Evolutionary conservation across 1,140 invertebrate species (phyloP).

Genomic region (Grapholita molesta): DNA sequence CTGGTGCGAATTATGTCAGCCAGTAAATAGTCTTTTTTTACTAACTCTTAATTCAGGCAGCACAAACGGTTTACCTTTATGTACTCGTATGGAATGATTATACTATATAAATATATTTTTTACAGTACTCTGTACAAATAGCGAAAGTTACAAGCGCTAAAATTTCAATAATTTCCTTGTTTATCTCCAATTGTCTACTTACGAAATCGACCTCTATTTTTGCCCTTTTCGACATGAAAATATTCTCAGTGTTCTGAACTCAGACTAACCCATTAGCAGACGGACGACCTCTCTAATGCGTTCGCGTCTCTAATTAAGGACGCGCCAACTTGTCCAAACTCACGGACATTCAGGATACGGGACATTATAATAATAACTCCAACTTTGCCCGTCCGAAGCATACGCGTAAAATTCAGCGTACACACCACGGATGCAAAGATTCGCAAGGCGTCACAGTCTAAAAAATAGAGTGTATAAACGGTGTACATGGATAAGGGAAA

Average conservation of each 20-base stretch:
- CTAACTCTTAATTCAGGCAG: too few species aligned
- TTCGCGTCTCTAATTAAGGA: conserved; percentile 38
- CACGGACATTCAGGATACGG: conserved; percentile 31
- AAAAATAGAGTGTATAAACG: background rate
- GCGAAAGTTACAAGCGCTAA: too few species aligned
- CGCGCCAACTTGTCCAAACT: conserved; percentile 34
- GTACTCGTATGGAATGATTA: too few species aligned
- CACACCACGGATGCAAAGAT: conserved; percentile 20
- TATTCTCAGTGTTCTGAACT: background rate
- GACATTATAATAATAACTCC: conserved; percentile 44
- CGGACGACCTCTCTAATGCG: conserved; percentile 27
- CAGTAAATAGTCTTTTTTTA: too few species aligned
- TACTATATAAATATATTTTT: too few species aligned
- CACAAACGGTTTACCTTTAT: too few species aligned
- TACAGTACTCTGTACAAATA: too few species aligned
- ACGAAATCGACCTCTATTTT: too few species aligned
- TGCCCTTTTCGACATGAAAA: background rate
- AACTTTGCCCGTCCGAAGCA: conserved; percentile 40
- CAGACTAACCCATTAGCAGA: conserved; percentile 23
- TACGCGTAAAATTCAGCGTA: conserved; percentile 35
- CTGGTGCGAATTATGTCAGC: too few species aligned
- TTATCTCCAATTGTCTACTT: too few species aligned
- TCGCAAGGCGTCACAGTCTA: conserved; percentile 29
- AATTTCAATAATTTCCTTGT: too few species aligned
- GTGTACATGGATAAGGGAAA: background rate